Evolutionary conservation across 2,797 vertebrate genomes (phyloP), one percentile per base, ranked within the genome.

Genomic region (Oryzias sinensis): DNA sequence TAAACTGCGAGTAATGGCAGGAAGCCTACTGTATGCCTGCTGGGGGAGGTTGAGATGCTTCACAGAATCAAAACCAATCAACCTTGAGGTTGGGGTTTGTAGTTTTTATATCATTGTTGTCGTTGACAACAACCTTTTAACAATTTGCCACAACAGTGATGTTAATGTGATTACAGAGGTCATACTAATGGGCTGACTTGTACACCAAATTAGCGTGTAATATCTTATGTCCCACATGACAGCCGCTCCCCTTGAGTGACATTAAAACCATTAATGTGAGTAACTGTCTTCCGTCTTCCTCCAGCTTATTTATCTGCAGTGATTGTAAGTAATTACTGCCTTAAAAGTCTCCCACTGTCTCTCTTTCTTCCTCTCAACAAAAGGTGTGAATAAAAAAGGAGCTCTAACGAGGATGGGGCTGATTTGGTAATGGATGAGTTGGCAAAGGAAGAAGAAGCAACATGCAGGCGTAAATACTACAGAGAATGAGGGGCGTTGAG

Each of bases 401-500:
- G 17, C 37, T 13, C n/a, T 13, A 51, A 48, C 11, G 11, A 48
- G 14, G 24, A 52, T 49, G 22, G 37, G 65, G 43, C 59, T 16
- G n/a, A 60, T 59, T 22, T 17, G 33, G 43, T 15, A 51, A 49
- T 40, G 24, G 54, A 56, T 27, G 17, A 63, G 53, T 37, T 2
- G 11, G 33, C 43, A 40, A 65, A 22, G 7, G 25, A 73, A 51
- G 43, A 62, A 64, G 51, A 62, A 42, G 20, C 42, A 54, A 46
- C 50, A 61, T 29, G 22, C 13, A 9, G 55, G 56, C 65, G 53
- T 11, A 54, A 77, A 78, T 74, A 41, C 68, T 67, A 50, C 48
- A 52, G 60, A 80, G 71, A 59, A 53, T 18, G 42, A 14, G 4
- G 43, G 70, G 68, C 66, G 72, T 45, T 82, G 78, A 78, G 70